Conservation (phyloP, 2,888 invertebrate species). For the Hipparchia semele region DNA sequence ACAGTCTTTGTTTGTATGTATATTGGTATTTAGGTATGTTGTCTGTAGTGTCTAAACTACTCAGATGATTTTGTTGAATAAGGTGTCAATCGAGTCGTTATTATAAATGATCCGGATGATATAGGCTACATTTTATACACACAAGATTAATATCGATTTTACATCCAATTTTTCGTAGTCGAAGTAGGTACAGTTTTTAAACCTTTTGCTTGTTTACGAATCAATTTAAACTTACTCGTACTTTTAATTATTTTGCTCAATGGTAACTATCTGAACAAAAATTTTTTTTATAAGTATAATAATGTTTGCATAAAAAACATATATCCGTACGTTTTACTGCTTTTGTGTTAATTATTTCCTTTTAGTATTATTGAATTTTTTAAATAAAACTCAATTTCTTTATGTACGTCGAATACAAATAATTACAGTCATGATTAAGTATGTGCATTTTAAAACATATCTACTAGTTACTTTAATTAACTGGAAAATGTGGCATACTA, state of each 20-base stretch:
- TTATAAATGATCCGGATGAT: no score
- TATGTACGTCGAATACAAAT: neutral
- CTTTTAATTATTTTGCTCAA: neutral
- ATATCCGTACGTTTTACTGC: conserved; percentile 3
- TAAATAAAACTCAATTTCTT: neutral
- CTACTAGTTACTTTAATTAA: neutral
- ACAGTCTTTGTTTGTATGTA: no score
- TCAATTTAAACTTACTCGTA: conserved; percentile 19
- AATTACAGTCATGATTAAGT: neutral
- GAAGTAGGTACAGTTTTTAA: no score
- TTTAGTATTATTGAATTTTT: conserved; percentile 2
- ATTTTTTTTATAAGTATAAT: neutral
- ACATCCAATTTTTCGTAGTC: no score
- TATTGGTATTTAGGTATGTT: no score
- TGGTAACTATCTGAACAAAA: conserved; percentile 6
- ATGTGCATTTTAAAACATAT: no score
- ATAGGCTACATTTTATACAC: no score
- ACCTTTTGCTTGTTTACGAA: conserved; percentile 18
- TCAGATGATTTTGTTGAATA: no score
- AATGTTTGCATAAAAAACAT: conserved; percentile 5
- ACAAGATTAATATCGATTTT: no score
- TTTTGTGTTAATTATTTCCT: conserved; percentile 6
- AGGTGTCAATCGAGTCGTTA: no score
- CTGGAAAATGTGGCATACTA: neutral
- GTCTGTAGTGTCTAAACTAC: no score